phyloP scores from a whole-genome alignment of 30 jellyfish, hydroid and myxozoan species.

The Cassiopea xamachana region DNA sequence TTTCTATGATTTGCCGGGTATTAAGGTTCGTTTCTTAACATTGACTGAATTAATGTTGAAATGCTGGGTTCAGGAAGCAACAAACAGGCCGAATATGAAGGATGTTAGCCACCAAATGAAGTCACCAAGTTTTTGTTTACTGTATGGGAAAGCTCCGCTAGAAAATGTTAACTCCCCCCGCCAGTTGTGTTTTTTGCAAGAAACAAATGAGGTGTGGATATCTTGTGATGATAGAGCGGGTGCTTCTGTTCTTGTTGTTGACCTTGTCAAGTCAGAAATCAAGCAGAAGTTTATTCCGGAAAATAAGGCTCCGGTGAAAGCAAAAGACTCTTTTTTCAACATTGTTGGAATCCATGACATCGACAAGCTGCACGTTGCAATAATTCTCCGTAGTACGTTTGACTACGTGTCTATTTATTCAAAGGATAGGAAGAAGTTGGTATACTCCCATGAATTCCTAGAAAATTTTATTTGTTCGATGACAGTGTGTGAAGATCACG shows the following conservation, averaged over 20 bases:
- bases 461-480: slow-evolving; percentile 70
- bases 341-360: slow-evolving; percentile 45
- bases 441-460: slow-evolving; percentile 22
- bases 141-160: slow-evolving; percentile 71
- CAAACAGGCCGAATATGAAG: slow-evolving; percentile 75
- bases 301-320: slow-evolving; percentile 18
- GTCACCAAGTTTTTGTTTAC: slow-evolving; percentile 68
- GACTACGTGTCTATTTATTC: slow-evolving; percentile 72
- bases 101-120: slow-evolving; percentile 59
- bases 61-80: slow-evolving; percentile 83
- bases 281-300: slow-evolving; percentile 37
- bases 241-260: slow-evolving; percentile 65
- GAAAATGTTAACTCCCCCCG: slow-evolving; percentile 69
- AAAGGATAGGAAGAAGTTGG: slow-evolving; percentile 46
- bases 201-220: slow-evolving; percentile 73
- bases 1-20: slow-evolving; percentile 48
- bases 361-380: slow-evolving; percentile 74
- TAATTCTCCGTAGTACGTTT: slow-evolving; percentile 71
- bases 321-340: slow-evolving; percentile 40
- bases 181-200: slow-evolving; percentile 61
- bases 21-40: slow-evolving; percentile 70
- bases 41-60: slow-evolving; percentile 80
- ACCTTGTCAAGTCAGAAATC: slow-evolving; percentile 38
- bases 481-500: slow-evolving; percentile 50
- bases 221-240: slow-evolving; percentile 85